Conservation (phyloP, 2,888 invertebrate genomes). For the Amphimallon solstitiale region DNA sequence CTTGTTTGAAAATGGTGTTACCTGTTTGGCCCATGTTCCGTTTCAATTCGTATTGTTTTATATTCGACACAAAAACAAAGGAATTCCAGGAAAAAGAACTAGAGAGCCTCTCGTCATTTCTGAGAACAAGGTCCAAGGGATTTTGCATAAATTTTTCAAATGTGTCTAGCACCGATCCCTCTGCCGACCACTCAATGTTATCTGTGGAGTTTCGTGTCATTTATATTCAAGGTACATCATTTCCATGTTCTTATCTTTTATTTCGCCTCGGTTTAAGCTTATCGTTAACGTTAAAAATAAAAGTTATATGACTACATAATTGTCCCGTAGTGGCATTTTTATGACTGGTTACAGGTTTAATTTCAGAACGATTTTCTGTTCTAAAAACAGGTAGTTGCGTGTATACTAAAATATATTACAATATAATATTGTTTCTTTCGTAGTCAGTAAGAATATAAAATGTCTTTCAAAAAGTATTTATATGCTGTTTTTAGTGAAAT, state of each 20-base stretch:
- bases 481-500: no score
- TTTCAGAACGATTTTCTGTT: background rate
- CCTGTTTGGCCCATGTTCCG: slow-evolving; percentile 18
- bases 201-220: slow-evolving; percentile 7
- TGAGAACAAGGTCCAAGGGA: slow-evolving; percentile 10
- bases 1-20: background rate
- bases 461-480: no score
- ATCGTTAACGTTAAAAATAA: slow-evolving; percentile 22
- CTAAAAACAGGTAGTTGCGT: no score
- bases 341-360: background rate
- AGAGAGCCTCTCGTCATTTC: slow-evolving; percentile 13
- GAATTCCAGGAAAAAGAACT: slow-evolving; percentile 12
- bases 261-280: background rate
- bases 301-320: slow-evolving; percentile 18
- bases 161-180: background rate
- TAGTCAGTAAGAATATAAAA: no score
- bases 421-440: no score
- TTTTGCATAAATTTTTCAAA: slow-evolving; percentile 29
- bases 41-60: slow-evolving; percentile 25
- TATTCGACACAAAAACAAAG: slow-evolving; percentile 13
- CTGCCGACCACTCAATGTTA: background rate
- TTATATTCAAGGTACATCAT: slow-evolving; percentile 22
- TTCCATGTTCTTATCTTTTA: slow-evolving; percentile 18
- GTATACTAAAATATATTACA: no score
- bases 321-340: slow-evolving; percentile 8